Base-by-base conservation (phyloP, 2,888 invertebrate species). In the Meiosimyza decipiens region DNA sequence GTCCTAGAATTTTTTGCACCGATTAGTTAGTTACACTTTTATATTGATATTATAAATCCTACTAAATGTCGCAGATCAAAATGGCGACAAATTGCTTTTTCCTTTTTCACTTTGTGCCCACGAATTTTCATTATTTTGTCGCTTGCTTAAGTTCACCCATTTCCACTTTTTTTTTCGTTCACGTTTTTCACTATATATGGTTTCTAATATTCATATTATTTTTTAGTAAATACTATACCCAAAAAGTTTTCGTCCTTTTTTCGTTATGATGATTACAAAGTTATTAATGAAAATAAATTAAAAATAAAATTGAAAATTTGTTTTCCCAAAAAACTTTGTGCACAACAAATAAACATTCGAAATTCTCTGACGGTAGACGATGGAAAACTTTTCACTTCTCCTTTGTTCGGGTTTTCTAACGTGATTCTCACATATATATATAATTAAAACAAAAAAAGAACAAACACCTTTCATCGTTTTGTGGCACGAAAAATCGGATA, bases 81-180 rank as follows among this genome's bases (percentile, higher is more conserved):
- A 78, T 78, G 78, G 78, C 78, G 77, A 76, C 78, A 74, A 73
- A 63, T 71, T 75, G 49, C 33, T 28, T 70, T 47, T 54, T 52
- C 22, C 51, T 69, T 73, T 73, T 18, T 73, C 72, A 73, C 60
- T 73, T 62, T 60, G 28, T 40, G 6, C 7, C 54, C n/a, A 54
- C 54, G 52, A 52, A 54, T 11, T 16, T 11, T 54, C 54, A n/a
- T 16, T 16, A 6, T 18, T 18, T 18, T 11, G 11, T 55, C 22
- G 16, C 22, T 22, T 11, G 18, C 71, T 71, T 15, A 69, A 60
- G 33, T 62, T 54, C 13, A 11, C 1, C 15, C 59, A 33, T 60
- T 12, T 71, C 40, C 73, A 49, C 15, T 71, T 55, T 67, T 22
- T 47, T 69, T 52, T 64, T 67, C 57, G 52, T 33, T 47, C 68